Base-by-base conservation (phyloP, 2,797 vertebrate genomes). In the Scleropages formosus region DNA sequence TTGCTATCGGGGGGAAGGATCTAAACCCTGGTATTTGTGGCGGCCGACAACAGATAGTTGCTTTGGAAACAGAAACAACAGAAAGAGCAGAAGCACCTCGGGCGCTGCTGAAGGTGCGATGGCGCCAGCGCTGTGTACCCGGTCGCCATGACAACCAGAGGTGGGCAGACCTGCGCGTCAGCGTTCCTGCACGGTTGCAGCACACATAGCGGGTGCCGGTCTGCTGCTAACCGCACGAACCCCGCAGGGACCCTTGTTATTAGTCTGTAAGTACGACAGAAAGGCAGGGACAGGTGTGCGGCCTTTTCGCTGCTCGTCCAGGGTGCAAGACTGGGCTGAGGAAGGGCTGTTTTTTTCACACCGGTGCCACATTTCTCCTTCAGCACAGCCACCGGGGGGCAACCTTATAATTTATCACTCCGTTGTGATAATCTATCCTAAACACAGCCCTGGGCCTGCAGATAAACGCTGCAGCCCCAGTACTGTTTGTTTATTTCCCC, bases 41-140 rank as follows among this genome's bases (percentile, higher is more conserved):
- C 81, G 80, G 77, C 76, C 74, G 81, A 83, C 82, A 80, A 81
- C 76, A 86, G 90, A 89, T 89, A 90, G 92, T 93, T 91, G 90
- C 92, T 93, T 89, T 93, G 92, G 91, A 91, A 93, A 92, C 87
- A 73, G 82, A 79, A 82, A 90, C 89, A 93, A 93, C 90, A 93
- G 93, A 71, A 92, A 81, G 83, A 82, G 87, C 89, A 68, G 89
- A 89, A 90, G 85, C 89, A 89, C 89, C 83, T 89, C 90, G 89
- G 91, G 89, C 91, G 86, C 84, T 88, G 88, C 90, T 87, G 84
- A 89, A 93, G 88, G 91, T 87, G 86, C 84, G 91, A 92, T 87
- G 92, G 91, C 88, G 91, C 85, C 72, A 84, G 90, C 87, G 87
- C 90, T 92, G 93, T 93, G 88, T 94, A 94, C 90, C 88, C 73